phyloP scores from a whole-genome alignment of 2,888 invertebrate species.

The Anorthoa munda region DNA sequence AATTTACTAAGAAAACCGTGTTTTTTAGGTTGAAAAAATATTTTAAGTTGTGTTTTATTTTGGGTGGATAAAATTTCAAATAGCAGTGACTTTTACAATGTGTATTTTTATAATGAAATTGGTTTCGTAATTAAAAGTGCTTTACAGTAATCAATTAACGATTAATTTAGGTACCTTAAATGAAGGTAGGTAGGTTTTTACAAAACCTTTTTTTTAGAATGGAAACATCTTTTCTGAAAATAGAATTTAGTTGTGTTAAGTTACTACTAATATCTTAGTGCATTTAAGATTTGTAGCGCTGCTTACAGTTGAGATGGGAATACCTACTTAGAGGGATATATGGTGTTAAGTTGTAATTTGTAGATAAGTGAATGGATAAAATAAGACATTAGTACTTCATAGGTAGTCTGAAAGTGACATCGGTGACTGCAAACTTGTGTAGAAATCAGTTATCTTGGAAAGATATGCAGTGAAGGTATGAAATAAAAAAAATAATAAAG shows the following conservation, averaged over 20 bases:
- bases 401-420: no score
- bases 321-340: no score
- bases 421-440: no score
- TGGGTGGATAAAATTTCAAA: background rate
- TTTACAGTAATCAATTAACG: background rate
- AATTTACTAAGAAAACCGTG: background rate
- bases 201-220: background rate
- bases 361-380: no score
- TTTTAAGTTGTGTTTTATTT: background rate
- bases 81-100: fast-evolving
- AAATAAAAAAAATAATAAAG: no score
- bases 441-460: no score
- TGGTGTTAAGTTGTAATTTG: no score
- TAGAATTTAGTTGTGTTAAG: background rate
- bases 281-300: background rate
- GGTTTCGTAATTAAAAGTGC: background rate
- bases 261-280: background rate
- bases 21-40: background rate
- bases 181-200: background rate
- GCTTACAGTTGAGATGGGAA: no score
- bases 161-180: background rate
- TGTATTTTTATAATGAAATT: background rate
- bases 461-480: no score
- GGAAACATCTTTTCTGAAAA: no score
- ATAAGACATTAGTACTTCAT: no score